phyloP scores from a whole-genome alignment of 2,113 vertebrate species.

The Riparia riparia region DNA sequence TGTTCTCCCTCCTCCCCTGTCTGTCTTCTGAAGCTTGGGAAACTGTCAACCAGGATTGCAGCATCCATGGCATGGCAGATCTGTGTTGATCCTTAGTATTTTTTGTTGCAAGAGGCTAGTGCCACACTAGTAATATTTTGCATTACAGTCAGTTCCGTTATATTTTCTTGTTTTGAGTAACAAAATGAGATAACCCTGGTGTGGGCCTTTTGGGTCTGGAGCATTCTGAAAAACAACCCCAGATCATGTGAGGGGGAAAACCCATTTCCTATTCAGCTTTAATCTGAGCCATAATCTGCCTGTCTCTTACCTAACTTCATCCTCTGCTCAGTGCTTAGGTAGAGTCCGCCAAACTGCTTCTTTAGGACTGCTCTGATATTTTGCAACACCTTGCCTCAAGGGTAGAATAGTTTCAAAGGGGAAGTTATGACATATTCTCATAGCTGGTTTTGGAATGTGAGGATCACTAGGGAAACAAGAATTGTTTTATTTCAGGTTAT shows the following conservation, averaged over 20 bases:
- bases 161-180: background rate
- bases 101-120: background rate
- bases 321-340: background rate
- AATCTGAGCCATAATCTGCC: background rate
- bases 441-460: background rate
- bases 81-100: background rate
- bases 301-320: background rate
- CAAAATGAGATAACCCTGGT: background rate
- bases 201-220: background rate
- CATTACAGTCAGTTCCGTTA: background rate
- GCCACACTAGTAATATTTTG: background rate
- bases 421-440: conserved; percentile 8
- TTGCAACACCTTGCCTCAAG: background rate
- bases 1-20: background rate
- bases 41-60: background rate
- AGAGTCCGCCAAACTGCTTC: background rate
- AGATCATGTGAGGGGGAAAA: accelerated
- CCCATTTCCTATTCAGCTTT: background rate
- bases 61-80: background rate
- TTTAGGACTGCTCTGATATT: background rate
- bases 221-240: accelerated
- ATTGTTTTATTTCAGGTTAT: background rate
- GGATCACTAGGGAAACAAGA: background rate
- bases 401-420: background rate
- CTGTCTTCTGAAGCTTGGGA: background rate